phyloP scores from a whole-genome alignment of 2,888 invertebrate genomes.

The Campoletis raptor region DNA sequence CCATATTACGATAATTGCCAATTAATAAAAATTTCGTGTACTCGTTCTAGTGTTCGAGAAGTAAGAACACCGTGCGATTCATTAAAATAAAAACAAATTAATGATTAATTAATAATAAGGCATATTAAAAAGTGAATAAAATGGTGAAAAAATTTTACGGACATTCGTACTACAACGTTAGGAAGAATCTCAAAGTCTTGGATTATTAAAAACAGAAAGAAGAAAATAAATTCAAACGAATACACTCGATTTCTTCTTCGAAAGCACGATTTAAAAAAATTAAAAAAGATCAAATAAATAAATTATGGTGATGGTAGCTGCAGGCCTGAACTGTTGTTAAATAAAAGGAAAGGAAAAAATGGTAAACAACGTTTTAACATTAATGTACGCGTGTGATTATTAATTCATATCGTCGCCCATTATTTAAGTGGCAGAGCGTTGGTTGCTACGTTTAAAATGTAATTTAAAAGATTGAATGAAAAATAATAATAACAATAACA shows the following conservation, averaged over 20 bases:
- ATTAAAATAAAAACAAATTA: conserved; percentile 38
- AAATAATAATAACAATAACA: conserved; percentile 64
- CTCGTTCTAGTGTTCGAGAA: conserved; percentile 59
- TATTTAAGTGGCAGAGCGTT: conserved; percentile 69
- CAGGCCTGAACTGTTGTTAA: conserved; percentile 71
- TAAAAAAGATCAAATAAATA: conserved; percentile 26
- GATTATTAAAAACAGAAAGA: conserved; percentile 2
- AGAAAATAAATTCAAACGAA: conserved; percentile 40
- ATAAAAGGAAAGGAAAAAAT: conserved; percentile 67
- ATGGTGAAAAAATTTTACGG: conserved; percentile 55
- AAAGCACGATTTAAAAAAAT: conserved; percentile 63
- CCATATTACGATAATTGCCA: conserved; percentile 70
- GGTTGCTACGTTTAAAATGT: conserved; percentile 73
- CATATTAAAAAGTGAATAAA: conserved; percentile 43
- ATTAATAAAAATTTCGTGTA: conserved; percentile 58
- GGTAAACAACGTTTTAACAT: conserved; percentile 70
- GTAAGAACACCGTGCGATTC: conserved; percentile 66
- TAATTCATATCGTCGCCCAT: conserved; percentile 75
- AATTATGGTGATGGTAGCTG: conserved; percentile 68
- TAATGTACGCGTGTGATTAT: conserved; percentile 73
- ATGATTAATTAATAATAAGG: conserved; percentile 40
- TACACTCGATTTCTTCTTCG: conserved; percentile 65
- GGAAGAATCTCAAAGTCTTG: conserved; percentile 57
- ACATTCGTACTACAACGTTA: conserved; percentile 68
- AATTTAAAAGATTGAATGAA: conserved; percentile 74